Percentiles rank a stretch among this genome's conserved stretches.
Evolutionary conservation across 2,888 invertebrate genomes (phyloP).

Genomic region (Meliscaeva auricollis): DNA sequence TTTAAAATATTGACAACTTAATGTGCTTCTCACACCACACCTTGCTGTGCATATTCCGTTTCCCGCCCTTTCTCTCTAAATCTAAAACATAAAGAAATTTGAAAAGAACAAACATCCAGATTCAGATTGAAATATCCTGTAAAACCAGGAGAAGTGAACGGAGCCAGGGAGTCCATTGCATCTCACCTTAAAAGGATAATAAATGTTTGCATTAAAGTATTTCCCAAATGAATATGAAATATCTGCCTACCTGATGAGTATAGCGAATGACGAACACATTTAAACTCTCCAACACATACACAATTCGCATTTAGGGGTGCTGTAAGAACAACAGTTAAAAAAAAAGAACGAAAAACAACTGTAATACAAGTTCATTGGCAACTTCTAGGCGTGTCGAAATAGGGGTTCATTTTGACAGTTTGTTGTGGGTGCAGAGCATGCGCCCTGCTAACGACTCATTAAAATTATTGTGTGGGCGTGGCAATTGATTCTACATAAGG

Average conservation of each 20-base stretch:
- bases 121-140: conserved; percentile 28
- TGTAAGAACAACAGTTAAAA: conserved; percentile 45
- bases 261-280: not conserved
- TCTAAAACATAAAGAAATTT: conserved; percentile 41
- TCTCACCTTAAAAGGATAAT: conserved; percentile 75
- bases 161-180: conserved; percentile 43
- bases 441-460: conserved; percentile 36
- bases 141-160: not conserved
- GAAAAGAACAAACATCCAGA: conserved; percentile 64
- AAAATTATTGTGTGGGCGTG: conserved; percentile 50
- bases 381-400: conserved; percentile 64
- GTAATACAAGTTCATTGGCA: conserved; percentile 76
- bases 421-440: conserved; percentile 67
- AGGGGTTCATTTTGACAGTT: conserved; percentile 38
- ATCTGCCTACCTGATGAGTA: conserved; percentile 46
- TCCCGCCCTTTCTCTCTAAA: not conserved
- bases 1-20: conserved; percentile 69
- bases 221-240: conserved; percentile 74
- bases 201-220: conserved; percentile 75
- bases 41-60: not conserved
- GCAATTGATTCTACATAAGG: conserved; percentile 34
- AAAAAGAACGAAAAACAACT: not conserved
- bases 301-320: conserved; percentile 26
- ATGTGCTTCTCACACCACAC: conserved; percentile 41
- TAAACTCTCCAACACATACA: conserved; percentile 19